phyloP scores from a whole-genome alignment of 2,113 vertebrate species.

The Pangasianodon gigas region DNA sequence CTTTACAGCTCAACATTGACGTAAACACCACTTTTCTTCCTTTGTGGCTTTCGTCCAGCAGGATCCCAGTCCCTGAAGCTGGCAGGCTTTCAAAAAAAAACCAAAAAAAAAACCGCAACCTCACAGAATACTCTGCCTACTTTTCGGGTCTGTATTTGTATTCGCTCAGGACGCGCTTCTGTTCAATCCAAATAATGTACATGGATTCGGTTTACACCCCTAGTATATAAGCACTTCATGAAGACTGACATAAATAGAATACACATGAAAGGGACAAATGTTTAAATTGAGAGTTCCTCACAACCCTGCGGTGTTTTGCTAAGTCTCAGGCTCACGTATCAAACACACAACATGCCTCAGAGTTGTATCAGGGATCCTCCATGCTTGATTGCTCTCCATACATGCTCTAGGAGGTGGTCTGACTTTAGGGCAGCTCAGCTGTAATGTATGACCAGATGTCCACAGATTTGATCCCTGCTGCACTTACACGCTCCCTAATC shows the following conservation, averaged over 20 bases:
- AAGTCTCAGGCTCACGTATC: not conserved
- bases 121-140: too few relatives aligned
- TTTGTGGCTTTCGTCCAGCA: not conserved
- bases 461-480: slow-evolving; percentile 37
- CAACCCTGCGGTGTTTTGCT: not conserved
- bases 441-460: slow-evolving; percentile 30
- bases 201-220: not conserved
- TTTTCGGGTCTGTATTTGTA: too few relatives aligned
- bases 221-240: not conserved
- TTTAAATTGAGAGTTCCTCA: not conserved
- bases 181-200: too few relatives aligned
- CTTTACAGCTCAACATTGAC: not conserved
- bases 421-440: not conserved
- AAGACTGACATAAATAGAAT: not conserved
- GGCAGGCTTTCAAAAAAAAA: too few relatives aligned
- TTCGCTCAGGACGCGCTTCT: too few relatives aligned
- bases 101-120: too few relatives aligned
- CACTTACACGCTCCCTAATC: slow-evolving; percentile 98
- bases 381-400: not conserved
- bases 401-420: not conserved
- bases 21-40: not conserved
- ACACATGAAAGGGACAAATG: not conserved
- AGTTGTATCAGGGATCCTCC: not conserved
- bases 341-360: not conserved
- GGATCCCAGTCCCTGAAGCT: not conserved